Evolutionary conservation across 2,888 invertebrate genomes (phyloP), one percentile per base, ranked within the genome.

Genomic region (Drosophila monieri): DNA sequence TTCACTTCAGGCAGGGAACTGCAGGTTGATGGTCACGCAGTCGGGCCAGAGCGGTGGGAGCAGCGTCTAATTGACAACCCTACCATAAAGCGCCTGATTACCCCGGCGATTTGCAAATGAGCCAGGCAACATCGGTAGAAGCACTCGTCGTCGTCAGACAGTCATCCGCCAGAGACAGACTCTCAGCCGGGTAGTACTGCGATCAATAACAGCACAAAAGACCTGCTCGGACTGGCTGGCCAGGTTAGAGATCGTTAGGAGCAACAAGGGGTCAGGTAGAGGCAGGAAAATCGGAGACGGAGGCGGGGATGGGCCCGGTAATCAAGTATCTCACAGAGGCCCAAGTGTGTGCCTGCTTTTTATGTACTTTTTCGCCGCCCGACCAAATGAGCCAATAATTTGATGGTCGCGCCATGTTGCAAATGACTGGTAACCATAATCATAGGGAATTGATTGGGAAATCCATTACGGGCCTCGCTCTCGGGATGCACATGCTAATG

Each of bases 181-280:
- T 35, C 23, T 15, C 41, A 18, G 48, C 30, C 57, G 44, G 53
- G 67, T 44, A 21, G 15, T 39, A 62, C 72, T 44, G 47, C 64
- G 54, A 72, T 72, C 72, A 72, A 72, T 73, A 73, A 72, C 73
- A 72, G 64, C 56, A 62, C 62, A 57, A 72, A 70, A 44, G 53
- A 51, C 59, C 37, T 35, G 14, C n/a, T 41, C 56, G 41, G 72
- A 41, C 62, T 54, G 70, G 39, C 57, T 52, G 70, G 59, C 54
- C 77, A 81, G 88, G 85, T 81, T 85, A 88, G 89, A 85, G 85
- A 90, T 88, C 80, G 80, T 88, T 85, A 80, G 88, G 79, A 86
- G 88, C 83, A 85, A 81, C 88, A 74, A 77, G 64, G 61, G 62
- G 62, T 73, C 70, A 71, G 65, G 62, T 69, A 58, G 64, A 53